These are phyloP conservation scores for Peucedramus taeniatus DNA, from an alignment of 2,113 vertebrate genomes.

Conservation along the genomic window DNA sequence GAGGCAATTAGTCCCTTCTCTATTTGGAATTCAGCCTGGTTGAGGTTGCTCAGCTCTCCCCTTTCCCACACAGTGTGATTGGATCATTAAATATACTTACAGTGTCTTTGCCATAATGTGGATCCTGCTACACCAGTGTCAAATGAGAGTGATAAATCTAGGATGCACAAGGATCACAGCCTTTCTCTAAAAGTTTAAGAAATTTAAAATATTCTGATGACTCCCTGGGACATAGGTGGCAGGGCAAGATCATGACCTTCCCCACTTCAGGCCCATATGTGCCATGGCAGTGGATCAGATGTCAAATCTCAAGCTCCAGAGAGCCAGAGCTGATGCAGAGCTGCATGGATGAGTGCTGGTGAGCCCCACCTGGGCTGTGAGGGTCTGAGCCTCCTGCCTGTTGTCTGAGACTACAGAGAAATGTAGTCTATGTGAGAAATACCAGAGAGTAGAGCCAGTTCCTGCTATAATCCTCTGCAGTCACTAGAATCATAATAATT, in stretches of 20 bases:
- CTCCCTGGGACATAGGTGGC: not conserved
- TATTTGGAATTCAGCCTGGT: not conserved
- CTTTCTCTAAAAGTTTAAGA: not conserved
- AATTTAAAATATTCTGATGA: not conserved
- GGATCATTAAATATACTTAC: not conserved
- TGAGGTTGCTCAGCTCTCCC: not conserved
- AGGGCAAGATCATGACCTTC: not conserved
- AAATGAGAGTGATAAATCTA: not conserved
- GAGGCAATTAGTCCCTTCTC: not conserved
- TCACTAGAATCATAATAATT: not conserved
- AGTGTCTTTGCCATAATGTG: not conserved
- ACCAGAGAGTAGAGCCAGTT: not conserved
- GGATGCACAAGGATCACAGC: rapidly evolving
- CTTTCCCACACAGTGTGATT: not conserved
- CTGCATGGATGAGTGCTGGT: not conserved
- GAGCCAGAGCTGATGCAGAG: not conserved
- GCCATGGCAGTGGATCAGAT: not conserved
- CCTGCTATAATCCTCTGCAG: not conserved
- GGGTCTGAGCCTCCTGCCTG: not conserved
- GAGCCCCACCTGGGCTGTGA: not conserved
- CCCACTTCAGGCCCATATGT: not conserved
- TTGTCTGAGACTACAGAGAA: not conserved
- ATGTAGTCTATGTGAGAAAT: too few species aligned
- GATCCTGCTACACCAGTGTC: not conserved
- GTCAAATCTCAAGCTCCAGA: not conserved